These are phyloP conservation scores for Erpornis zantholeuca DNA, from an alignment of 2,113 vertebrate genomes.

Conservation along the genomic window DNA sequence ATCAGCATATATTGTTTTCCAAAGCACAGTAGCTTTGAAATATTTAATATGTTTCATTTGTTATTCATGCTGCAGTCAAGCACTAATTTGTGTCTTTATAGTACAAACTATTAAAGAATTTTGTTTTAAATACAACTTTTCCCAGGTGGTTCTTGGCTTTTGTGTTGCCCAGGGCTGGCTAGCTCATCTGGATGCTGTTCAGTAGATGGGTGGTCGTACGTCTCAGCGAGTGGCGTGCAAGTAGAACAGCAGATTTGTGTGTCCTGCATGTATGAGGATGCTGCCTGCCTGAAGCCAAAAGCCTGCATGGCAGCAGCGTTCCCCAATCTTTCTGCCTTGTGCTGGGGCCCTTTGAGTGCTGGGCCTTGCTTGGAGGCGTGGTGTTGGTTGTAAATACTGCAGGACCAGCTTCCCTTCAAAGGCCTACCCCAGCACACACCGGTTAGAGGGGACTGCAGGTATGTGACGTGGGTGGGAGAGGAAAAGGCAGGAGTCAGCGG, in stretches of 20 bases:
- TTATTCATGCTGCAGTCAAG: conserved; percentile 43
- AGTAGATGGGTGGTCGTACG: neutral
- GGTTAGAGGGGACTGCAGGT: neutral
- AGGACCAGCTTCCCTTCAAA: neutral
- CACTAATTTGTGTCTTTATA: conserved; percentile 56
- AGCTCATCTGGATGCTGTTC: neutral
- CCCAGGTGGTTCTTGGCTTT: neutral
- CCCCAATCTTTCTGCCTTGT: neutral
- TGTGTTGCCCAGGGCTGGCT: neutral
- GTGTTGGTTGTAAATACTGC: neutral
- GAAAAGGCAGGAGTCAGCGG: neutral
- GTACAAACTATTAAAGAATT: conserved; percentile 62
- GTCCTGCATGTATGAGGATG: neutral
- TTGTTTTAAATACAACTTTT: conserved; percentile 43
- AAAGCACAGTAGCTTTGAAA: conserved; percentile 50
- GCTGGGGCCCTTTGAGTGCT: neutral
- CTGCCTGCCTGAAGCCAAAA: neutral
- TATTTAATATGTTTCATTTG: conserved; percentile 48
- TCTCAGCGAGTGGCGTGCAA: accelerated
- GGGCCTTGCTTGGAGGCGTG: neutral
- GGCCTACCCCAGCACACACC: neutral
- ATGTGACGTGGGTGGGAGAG: neutral
- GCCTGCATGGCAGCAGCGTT: neutral
- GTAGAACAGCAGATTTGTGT: neutral
- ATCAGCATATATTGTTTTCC: conserved; percentile 12